phyloP scores from a whole-genome alignment of 2,888 invertebrate species.

The Torymus tubicola region DNA sequence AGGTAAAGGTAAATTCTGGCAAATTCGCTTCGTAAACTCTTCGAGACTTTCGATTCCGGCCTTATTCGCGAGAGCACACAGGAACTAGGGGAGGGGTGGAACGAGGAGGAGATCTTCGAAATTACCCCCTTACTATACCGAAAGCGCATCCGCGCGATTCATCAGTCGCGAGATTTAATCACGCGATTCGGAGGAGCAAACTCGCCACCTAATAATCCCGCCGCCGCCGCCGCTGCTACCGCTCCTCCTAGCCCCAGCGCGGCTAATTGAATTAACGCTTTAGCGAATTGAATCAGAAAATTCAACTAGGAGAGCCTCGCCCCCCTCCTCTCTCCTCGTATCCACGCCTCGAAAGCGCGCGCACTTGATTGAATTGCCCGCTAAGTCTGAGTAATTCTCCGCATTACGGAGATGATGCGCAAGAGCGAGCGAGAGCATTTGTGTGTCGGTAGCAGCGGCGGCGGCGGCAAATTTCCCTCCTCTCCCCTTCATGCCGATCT shows the following conservation, averaged over 20 bases:
- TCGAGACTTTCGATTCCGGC: constrained; percentile 25
- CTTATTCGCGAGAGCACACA: too few species aligned
- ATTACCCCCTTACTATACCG: background rate
- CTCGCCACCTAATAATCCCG: constrained; percentile 54
- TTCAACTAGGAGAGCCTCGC: constrained; percentile 50
- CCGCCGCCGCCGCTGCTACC: background rate
- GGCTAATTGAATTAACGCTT: constrained; percentile 57
- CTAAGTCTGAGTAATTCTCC: constrained; percentile 58
- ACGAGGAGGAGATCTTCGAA: constrained; percentile 34
- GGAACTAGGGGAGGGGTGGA: background rate
- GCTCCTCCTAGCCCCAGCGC: constrained; percentile 5
- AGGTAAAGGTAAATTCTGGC: constrained; percentile 39
- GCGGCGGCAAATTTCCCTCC: constrained; percentile 1
- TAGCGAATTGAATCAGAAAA: constrained; percentile 59
- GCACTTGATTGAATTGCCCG: constrained; percentile 58
- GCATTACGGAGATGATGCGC: constrained; percentile 54
- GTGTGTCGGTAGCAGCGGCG: background rate
- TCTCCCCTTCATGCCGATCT: background rate
- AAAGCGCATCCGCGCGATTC: constrained; percentile 37
- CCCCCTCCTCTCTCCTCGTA: too few species aligned
- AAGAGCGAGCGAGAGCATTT: background rate
- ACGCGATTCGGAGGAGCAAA: constrained; percentile 47
- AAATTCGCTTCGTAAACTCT: constrained; percentile 39
- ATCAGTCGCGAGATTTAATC: constrained; percentile 54
- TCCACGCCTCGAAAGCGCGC: too few species aligned